These are phyloP conservation scores for Callyntrura sp. DNA, from an alignment of 2,888 invertebrate species.

Conservation along the genomic window DNA sequence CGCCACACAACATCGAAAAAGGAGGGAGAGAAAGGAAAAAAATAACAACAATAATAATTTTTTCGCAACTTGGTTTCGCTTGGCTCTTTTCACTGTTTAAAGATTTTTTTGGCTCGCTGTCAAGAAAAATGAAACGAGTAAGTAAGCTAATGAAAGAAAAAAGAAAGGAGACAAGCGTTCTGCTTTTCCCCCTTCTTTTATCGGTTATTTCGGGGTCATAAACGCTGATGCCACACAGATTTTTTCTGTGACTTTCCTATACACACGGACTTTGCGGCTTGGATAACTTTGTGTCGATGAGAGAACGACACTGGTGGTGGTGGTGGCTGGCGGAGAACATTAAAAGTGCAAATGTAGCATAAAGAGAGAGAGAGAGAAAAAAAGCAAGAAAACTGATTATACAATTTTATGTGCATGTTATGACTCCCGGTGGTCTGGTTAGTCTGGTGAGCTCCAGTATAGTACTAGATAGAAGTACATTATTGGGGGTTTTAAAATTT, in stretches of 20 bases:
- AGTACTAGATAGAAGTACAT: too few species aligned
- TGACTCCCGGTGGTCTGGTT: slow-evolving; percentile 56
- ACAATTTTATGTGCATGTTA: neutral
- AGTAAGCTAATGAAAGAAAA: neutral
- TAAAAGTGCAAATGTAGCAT: slow-evolving; percentile 39
- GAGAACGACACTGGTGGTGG: neutral
- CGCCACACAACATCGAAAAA: too few species aligned
- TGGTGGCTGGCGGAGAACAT: slow-evolving; percentile 15
- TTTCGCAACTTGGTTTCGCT: slow-evolving; percentile 71
- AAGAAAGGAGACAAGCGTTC: slow-evolving; percentile 46
- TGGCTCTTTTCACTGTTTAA: slow-evolving; percentile 51
- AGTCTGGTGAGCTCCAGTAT: slow-evolving; percentile 31
- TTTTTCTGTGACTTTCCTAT: too few species aligned
- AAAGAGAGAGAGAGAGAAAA: too few species aligned
- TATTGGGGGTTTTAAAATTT: too few species aligned
- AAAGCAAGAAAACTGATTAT: neutral
- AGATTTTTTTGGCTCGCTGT: slow-evolving; percentile 51
- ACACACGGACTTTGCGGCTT: too few species aligned
- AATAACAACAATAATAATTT: slow-evolving; percentile 34
- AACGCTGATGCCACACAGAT: too few species aligned
- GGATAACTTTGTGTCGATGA: too few species aligned
- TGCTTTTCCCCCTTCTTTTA: slow-evolving; percentile 24
- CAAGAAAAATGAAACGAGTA: slow-evolving; percentile 57
- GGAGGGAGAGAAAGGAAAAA: too few species aligned
- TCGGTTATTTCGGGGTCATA: slow-evolving; percentile 69